Evolutionary conservation across 2,888 invertebrate genomes (phyloP), one percentile per base, ranked within the genome.

Genomic region (Cyclophora albipunctata): DNA sequence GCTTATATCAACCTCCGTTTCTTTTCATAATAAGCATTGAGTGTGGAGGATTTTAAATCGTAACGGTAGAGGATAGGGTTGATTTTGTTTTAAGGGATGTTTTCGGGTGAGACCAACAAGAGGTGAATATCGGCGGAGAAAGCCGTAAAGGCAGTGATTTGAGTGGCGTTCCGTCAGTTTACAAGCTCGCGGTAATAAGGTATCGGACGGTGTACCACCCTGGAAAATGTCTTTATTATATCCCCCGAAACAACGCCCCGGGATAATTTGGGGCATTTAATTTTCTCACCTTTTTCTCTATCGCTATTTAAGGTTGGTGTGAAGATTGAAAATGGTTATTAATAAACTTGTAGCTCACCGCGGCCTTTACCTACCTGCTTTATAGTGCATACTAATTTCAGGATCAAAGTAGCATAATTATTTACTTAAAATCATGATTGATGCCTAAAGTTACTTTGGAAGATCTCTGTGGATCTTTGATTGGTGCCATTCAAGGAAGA

Each of bases 131-230:
- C 70, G 74, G 73, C 66, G 71, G 72, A 71, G 73, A 60, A 72
- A 60, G 72, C 73, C 67, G 76, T 81, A 81, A 81, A 81, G 69
- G 73, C 78, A 80, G 80, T 81, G 78, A 81, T 79, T 78, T 75
- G 73, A 71, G 69, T 70, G 79, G 74, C 75, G 71, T 75, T 80
- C 71, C 74, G 67, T 76, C 75, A 78, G 75, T 81, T 82, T 80
- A 79, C 78, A 82, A 78, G 77, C 79, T 67, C 69, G 68, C 71
- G 69, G 74, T 82, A 81, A 81, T 81, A 80, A 78, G 81, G 81
- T 81, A 80, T 81, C 73, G 78, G 77, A 76, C 75, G 75, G 71
- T 78, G 75, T 79, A 75, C 78, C 76, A 67, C 71, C 66, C 69
- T 75, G 73, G 70, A 77, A 78, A 79, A 80, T 73, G 73, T 72